Percentiles rank a stretch among this genome's conserved stretches.
phyloP scores from a whole-genome alignment of 2,797 vertebrate genomes.

The Melanotaenia pygmaea region DNA sequence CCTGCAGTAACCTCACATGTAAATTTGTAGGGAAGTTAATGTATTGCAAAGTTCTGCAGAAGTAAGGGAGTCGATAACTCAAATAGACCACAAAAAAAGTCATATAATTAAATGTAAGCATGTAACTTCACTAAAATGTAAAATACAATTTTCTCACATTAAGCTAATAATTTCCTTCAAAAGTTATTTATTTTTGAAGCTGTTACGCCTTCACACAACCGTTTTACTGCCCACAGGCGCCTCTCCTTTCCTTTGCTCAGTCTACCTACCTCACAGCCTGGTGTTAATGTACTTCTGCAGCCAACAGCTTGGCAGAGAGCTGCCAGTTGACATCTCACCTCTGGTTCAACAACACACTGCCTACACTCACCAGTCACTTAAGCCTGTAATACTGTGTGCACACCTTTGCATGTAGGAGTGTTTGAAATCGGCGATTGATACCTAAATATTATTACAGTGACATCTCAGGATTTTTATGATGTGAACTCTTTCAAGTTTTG shows the following conservation, averaged over 20 bases:
- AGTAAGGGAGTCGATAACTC: background rate
- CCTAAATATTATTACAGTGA: background rate
- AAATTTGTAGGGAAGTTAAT: background rate
- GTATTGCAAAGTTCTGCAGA: background rate
- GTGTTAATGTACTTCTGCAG: constrained; percentile 79
- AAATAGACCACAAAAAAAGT: background rate
- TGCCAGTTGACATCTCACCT: constrained; percentile 74
- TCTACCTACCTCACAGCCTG: constrained; percentile 60
- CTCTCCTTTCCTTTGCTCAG: constrained; percentile 62
- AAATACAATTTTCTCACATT: constrained; percentile 16
- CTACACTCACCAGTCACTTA: constrained; percentile 55
- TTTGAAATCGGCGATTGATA: constrained; percentile 1
- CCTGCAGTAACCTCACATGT: background rate
- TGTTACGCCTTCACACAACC: constrained; percentile 51
- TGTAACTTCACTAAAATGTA: constrained; percentile 6
- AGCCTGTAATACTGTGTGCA: constrained; percentile 30
- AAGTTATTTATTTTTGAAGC: constrained; percentile 48
- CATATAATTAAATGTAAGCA: background rate
- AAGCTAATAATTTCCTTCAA: constrained; percentile 50
- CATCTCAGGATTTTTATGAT: background rate
- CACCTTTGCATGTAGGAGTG: constrained; percentile 26
- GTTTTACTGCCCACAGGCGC: constrained; percentile 69
- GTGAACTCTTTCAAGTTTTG: background rate
- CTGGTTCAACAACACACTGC: constrained; percentile 71
- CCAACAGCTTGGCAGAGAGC: constrained; percentile 70